Evolutionary conservation across 2,113 vertebrate species (phyloP), one percentile per base, ranked within the genome.

Genomic region (Elachura formosa): DNA sequence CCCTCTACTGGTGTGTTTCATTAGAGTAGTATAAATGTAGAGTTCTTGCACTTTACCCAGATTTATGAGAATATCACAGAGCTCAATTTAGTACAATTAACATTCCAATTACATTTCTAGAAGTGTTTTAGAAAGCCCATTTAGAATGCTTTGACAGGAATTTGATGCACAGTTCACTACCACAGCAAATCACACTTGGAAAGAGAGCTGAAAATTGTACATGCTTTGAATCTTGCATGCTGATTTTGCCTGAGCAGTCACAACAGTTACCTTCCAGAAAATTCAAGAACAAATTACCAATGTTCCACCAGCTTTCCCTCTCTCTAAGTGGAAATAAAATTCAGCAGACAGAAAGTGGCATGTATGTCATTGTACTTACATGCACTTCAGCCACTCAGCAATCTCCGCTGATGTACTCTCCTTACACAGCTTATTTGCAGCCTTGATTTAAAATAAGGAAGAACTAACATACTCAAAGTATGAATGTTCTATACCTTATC

Each of bases 1-100:
- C 26, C 34, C 31, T 8, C 6, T 48, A 49, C 28, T 78, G 66
- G 10, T 71, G 31, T 52, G 89, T 96, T 84, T 87, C 66, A 68
- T 82, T 78, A 75, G 25, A 74, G 19, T 33, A n/a, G 15, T 48
- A 68, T 76, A 83, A 85, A 92, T 38, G 41, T 33, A 61, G 34
- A 78, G 45, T 38, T 87, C 64, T 64, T 82, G 22, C 12, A 7
- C 33, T 94, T 84, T 66, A 69, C 15, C 8, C n/a, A 75, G 83
- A 92, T 95, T 92, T 86, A 92, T 69, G 58, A 72, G 72, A 86
- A 76, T 68, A 75, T 83, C 75, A 93, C 22, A 83, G 71, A 90
- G 79, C 79, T 92, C 79, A 88, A 66, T 58, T 62, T 92, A 79
- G 62, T 80, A 58, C 89, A 94, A 85, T 93, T 94, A 96, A 94